Base-by-base conservation (phyloP, 2,113 vertebrate species). In the Seriola dumerili region DNA sequence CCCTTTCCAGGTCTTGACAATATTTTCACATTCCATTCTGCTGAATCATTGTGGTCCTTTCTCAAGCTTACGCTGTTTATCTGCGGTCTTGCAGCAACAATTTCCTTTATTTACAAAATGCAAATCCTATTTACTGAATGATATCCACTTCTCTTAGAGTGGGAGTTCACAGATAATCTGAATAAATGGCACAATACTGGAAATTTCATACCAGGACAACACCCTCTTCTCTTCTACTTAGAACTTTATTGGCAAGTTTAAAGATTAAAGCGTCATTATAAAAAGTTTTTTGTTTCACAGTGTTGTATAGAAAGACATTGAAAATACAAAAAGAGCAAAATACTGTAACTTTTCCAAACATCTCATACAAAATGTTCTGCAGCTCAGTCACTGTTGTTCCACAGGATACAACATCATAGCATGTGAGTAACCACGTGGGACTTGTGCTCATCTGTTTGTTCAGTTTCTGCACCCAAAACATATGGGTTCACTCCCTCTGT, bases 221-320 rank as follows among this genome's bases (percentile, higher is more conserved):
- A 63, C 16, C 11, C 9, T 38, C 2, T 58, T 72, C 9, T 46
- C 4, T 65, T 73, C 85, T 54, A 36, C 29, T 70, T 64, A 44
- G 29, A 84, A 32, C 85, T 92, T 94, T 94, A 93, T 92, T 94
- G 36, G 40, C 32, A 80, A 32, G 74, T 74, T 69, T 77, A 80
- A 72, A 34, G 38, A 75, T 74, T 38, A 80, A 12, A 86, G 44
- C 21, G 78, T 80, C 17, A 57, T 25, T 72, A 85, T 79, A 74
- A 88, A 85, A 87, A 72, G 9, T 12, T 25, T 67, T 52, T 71
- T 57, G n/a, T 73, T 91, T 86, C 87, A 91, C 91, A 92, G 83
- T 72, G 54, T 81, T 78, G 83, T 8, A 63, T 34, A 59, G 55
- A 66, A 75, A 54, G 17, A 72, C 14, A 36, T 58, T 55, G 8